These are phyloP conservation scores for Paramormyrops hopkinsi DNA, from an alignment of 2,797 vertebrate genomes.

Conservation along the genomic window DNA sequence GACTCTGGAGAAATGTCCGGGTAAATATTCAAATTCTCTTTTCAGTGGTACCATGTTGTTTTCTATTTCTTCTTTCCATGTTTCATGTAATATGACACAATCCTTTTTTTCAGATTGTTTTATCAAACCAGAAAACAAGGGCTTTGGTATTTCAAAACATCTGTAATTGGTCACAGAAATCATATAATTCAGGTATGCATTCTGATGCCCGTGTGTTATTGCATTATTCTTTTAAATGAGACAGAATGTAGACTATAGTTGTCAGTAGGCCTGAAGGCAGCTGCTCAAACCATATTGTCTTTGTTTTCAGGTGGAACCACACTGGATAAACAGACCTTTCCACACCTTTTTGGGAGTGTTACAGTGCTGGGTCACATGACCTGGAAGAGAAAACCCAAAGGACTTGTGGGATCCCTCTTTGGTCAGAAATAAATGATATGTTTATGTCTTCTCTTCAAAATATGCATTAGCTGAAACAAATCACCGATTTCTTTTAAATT, in stretches of 20 bases:
- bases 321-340: constrained; percentile 32
- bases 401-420: constrained; percentile 60
- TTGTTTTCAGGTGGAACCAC: constrained; percentile 39
- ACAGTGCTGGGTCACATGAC: constrained; percentile 69
- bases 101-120: not conserved
- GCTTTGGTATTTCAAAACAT: constrained; percentile 17
- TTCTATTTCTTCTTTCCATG: not conserved
- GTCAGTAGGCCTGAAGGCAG: not conserved
- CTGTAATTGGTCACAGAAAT: constrained; percentile 30
- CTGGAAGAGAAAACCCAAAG: constrained; percentile 66
- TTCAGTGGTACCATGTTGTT: not conserved
- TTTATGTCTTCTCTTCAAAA: not conserved
- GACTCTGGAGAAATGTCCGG: not conserved
- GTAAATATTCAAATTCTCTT: not conserved
- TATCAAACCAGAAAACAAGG: not conserved
- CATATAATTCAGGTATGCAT: constrained; percentile 26
- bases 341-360: constrained; percentile 53
- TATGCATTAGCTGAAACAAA: not conserved
- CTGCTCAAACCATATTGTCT: constrained; percentile 2
- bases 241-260: no score
- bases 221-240: not conserved
- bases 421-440: constrained; percentile 48
- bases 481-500: not conserved
- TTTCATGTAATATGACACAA: not conserved
- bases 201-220: not conserved